Percentiles rank a stretch among this genome's conserved stretches.
phyloP scores from a whole-genome alignment of 2,888 invertebrate genomes.

The Lycocerus yunnanus region DNA sequence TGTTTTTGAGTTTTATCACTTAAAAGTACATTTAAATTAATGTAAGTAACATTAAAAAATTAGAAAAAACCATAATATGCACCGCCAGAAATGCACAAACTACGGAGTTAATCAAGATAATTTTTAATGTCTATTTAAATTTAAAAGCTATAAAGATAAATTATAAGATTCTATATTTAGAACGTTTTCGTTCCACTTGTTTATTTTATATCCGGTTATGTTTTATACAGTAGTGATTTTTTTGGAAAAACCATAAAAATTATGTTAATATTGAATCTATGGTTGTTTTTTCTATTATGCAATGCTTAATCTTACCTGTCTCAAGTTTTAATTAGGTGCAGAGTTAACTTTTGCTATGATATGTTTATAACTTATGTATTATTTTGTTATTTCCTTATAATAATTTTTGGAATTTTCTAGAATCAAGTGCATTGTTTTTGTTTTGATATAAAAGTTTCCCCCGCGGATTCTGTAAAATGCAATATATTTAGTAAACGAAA shows the following conservation, averaged over 20 bases:
- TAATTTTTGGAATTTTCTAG: neutral
- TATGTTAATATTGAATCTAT: neutral
- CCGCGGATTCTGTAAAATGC: too few relatives aligned
- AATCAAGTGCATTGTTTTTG: neutral
- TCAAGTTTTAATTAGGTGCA: neutral
- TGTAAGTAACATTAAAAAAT: neutral
- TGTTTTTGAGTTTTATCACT: neutral
- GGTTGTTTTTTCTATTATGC: neutral
- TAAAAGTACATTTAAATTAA: neutral
- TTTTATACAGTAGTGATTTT: neutral
- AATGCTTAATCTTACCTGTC: neutral
- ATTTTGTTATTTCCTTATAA: neutral
- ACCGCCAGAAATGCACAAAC: neutral
- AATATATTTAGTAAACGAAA: too few relatives aligned
- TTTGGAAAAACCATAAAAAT: neutral
- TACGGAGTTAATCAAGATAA: neutral
- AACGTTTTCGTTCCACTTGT: neutral
- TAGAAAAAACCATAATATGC: neutral
- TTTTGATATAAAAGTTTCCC: too few relatives aligned
- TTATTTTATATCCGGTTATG: conserved; percentile 6
- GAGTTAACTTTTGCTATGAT: neutral
- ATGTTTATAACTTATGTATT: neutral
- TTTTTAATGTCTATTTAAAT: neutral
- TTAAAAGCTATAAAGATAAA: neutral
- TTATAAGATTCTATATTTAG: neutral